Evolutionary conservation across 2,797 vertebrate species (phyloP), one percentile per base, ranked within the genome.

Genomic region (Macropodus opercularis): DNA sequence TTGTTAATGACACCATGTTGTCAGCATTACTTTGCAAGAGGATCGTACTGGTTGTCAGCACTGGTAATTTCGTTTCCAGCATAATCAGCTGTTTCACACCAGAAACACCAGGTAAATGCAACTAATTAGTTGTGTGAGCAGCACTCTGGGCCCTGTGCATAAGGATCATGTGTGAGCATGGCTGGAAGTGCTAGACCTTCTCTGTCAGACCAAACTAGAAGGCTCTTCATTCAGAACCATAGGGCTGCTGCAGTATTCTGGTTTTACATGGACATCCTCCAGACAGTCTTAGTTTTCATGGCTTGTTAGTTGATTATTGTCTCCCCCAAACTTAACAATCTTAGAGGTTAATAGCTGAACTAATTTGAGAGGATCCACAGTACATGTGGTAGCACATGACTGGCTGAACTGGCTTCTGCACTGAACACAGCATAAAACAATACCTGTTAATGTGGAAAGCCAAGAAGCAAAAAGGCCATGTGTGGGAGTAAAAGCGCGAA

Each of bases 381-480:
- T 36, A 12, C 19, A 47, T 22, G 10, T 6, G 26, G 41, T 19
- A 27, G 21, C 12, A 35, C 24, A 17, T 19, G 3, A 42, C n/a
- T 41, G 23, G 10, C 34, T 42, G 34, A 35, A 70, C 34, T n/a
- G 29, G 17, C 29, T 6, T 26, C 21, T 39, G 36, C 23, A 23
- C 7, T 21, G 36, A 69, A 50, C 9, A 41, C 40, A 43, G 56
- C 53, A 46, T 23, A 69, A 74, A 72, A 31, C 21, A 5, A 0
- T 32, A 56, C 24, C 31, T 62, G 66, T 63, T 73, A 49, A 49
- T 66, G 71, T 13, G 31, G 50, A 65, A 62, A 50, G 52, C 38
- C 12, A 38, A 60, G 47, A 21, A 56, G 66, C 11, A 3, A 12
- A 42, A 38, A 49, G 18, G 1, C 17, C 0, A 6, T 22, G 22